These are phyloP conservation scores for Pomacea maculata DNA, from an alignment of 1,140 invertebrate species.

Conservation along the genomic window DNA sequence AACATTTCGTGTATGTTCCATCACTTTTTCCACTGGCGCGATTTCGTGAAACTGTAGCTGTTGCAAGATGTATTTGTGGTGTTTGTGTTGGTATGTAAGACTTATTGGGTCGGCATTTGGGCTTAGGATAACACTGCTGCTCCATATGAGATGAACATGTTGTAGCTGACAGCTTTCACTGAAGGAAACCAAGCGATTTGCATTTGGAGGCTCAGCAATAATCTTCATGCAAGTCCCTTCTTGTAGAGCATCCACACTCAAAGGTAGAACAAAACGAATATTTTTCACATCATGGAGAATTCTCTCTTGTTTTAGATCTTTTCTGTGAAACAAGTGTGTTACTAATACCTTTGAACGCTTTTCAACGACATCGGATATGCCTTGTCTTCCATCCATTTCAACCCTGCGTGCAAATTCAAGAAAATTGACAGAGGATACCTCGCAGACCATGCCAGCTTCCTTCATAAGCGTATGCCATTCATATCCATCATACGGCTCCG, in stretches of 20 bases:
- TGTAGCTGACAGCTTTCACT: constrained; percentile 8
- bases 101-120: no score
- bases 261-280: constrained; percentile 34
- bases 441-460: background rate
- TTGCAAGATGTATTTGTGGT: no score
- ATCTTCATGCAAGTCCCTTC: background rate
- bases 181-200: constrained; percentile 26
- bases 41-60: background rate
- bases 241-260: constrained; percentile 1
- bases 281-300: constrained; percentile 15
- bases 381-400: constrained; percentile 6
- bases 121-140: constrained; percentile 18
- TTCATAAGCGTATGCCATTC: constrained; percentile 6
- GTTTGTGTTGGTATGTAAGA: no score
- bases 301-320: background rate
- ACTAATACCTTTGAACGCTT: constrained; percentile 29
- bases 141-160: constrained; percentile 34
- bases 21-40: background rate
- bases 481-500: background rate
- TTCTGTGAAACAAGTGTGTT: constrained; percentile 12
- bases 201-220: background rate
- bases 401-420: constrained; percentile 7
- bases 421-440: constrained; percentile 7
- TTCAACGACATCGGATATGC: constrained; percentile 4
- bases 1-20: background rate